Evolutionary conservation across 2,888 invertebrate species (phyloP), one percentile per base, ranked within the genome.

Genomic region (Eristalis pertinax): DNA sequence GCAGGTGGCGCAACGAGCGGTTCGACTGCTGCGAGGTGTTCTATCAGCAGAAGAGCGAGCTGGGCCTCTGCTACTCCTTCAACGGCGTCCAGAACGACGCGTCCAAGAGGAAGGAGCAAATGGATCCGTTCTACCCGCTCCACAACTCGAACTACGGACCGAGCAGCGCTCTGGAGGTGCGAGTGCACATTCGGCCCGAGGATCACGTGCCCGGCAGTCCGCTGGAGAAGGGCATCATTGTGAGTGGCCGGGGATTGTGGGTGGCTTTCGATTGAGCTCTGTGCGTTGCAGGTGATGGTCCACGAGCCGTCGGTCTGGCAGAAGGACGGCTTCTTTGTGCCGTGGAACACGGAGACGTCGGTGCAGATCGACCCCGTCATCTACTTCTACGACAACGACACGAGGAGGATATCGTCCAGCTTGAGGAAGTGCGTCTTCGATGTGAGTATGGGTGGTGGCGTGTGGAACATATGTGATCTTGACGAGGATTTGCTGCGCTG

Each of bases 1-100:
- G 94, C 87, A 91, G 91, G 89, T 94, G 94, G 94, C 91, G 93
- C 1, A 91, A 92, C 85, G 85, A 89, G 63, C 72, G 90, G 10
- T 89, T 92, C 41, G 90, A 93, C 32, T 94, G 94, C 86, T 94
- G 94, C 88, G 92, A 93, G 13, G 91, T 94, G 32, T 94, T 94
- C 85, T 92, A 92, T 8, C 90, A 91, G 58, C 93, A 93, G 50
- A 92, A 91, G 83, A 93, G 93, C 29, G 93, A 93, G 86, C 92
- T 92, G 78, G 94, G 94, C 0, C 89, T 93, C 8, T 94, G 94
- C 83, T 93, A 93, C 91, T 90, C 93, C 0, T 94, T 94, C 89
- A 94, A 94, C 90, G 92, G 93, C 0, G 90, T 92, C 15, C 90
- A 92, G 60, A 91, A 91, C 2, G 89, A 82, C 0, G 90, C 90